phyloP scores from a whole-genome alignment of 53 echinoderm and acorn worm genomes.

The Holothuria leucospilota region DNA sequence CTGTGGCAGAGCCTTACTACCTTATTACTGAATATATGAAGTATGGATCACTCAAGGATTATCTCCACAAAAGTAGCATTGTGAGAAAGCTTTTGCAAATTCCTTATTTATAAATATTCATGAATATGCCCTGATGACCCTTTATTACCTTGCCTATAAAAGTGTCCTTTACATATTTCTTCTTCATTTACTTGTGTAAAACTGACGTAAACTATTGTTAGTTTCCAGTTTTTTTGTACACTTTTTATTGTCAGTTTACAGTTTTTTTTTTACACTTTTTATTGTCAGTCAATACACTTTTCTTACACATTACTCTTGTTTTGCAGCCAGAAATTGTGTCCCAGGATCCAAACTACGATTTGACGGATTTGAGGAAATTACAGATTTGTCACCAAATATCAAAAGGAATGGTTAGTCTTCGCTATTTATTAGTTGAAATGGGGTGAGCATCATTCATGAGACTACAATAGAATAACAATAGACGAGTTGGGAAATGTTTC shows the following conservation, averaged over 20 bases:
- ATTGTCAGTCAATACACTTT: background rate
- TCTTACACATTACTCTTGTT: background rate
- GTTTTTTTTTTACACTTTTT: too few relatives aligned
- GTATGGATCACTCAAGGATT: slow-evolving; percentile 70
- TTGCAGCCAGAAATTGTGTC: background rate
- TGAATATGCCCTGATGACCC: too few relatives aligned
- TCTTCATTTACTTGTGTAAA: background rate
- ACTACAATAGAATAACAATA: too few relatives aligned
- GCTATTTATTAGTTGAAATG: too few relatives aligned
- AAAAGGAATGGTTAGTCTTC: slow-evolving; percentile 8
- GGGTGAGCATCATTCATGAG: too few relatives aligned
- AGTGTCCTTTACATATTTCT: too few relatives aligned
- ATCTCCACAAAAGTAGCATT: slow-evolving; percentile 55
- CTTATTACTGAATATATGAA: slow-evolving; percentile 79
- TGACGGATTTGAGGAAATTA: slow-evolving; percentile 15
- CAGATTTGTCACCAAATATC: slow-evolving; percentile 6
- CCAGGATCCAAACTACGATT: background rate
- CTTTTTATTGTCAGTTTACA: too few relatives aligned
- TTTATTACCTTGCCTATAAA: too few relatives aligned
- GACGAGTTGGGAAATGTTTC: too few relatives aligned
- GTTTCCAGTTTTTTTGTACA: too few relatives aligned
- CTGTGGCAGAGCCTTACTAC: slow-evolving; percentile 71
- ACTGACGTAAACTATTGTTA: background rate
- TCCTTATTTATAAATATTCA: background rate
- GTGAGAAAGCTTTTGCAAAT: slow-evolving; percentile 10